Evolutionary conservation across 2,113 vertebrate species (phyloP).

Genomic region (Tretioscincus oriximinensis): DNA sequence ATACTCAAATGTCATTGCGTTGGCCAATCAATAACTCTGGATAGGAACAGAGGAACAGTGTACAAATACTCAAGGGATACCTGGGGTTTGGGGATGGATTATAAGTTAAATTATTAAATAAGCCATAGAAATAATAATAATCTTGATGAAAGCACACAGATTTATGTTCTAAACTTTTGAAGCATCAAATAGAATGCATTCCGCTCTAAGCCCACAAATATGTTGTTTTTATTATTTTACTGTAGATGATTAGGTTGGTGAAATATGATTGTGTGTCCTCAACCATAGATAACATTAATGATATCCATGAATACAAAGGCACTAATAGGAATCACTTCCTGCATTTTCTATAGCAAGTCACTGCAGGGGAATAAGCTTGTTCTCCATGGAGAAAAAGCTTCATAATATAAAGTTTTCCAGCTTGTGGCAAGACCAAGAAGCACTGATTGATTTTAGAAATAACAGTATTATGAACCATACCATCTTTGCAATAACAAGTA

Average conservation of each 20-base stretch:
- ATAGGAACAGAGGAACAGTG: too few species aligned
- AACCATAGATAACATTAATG: not conserved
- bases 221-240: not conserved
- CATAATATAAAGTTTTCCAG: conserved; percentile 7
- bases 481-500: conserved; percentile 30
- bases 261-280: not conserved
- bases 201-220: not conserved
- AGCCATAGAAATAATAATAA: not conserved
- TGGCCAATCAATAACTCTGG: too few species aligned
- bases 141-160: not conserved
- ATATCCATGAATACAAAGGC: not conserved
- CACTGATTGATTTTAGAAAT: conserved; percentile 38
- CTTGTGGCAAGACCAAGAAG: not conserved
- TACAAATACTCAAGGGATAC: too few species aligned
- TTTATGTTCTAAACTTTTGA: not conserved
- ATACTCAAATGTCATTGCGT: too few species aligned
- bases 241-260: not conserved
- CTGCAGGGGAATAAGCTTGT: not conserved
- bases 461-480: conserved; percentile 42
- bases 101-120: too few species aligned
- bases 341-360: conserved; percentile 5
- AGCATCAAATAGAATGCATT: not conserved
- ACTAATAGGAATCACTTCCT: not conserved
- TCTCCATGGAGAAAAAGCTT: conserved; percentile 25
- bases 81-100: too few species aligned